Evolutionary conservation across 2,113 vertebrate genomes (phyloP), one percentile per base, ranked within the genome.

Genomic region (Lynx canadensis): DNA sequence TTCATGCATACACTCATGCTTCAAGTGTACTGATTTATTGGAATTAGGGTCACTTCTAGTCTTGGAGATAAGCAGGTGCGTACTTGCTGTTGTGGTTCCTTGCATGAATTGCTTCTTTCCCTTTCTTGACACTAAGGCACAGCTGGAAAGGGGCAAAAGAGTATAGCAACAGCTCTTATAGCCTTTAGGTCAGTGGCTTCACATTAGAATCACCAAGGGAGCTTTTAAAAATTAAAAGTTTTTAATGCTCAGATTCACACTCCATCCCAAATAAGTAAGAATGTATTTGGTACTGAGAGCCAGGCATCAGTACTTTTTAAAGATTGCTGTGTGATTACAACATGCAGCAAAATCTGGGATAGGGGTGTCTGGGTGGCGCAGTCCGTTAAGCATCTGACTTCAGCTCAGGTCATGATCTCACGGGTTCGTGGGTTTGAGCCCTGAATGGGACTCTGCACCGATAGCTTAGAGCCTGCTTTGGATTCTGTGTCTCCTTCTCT

Each of bases 11-110:
- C 76, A 69, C 33, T 55, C 15, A 86, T 7, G 41, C 69, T 36
- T 57, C 45, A 91, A 86, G 31, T 27, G 16, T 91, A 81, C 12
- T 86, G 89, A 94, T 91, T 96, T 92, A 83, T 87, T 89, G 86
- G 89, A 96, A 82, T 96, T 33, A 55, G 65, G 31, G 36, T 89
- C 57, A 76, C 27, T 94, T 89, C 50, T 95, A 63, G 60, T 69
- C 60, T 73, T 90, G 50, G 63, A 45, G 38, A 69, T 92, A 36
- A 97, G 19, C 45, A 95, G n/a, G 33, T 36, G n/a, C 29, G 38
- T 81, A 82, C 80, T 97, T 93, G 66, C 45, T 89, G 36, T 9
- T 91, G 8, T 91, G 78, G 41, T 85, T 88, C 45, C 96, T 93
- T 80, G 8, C 9, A 45, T 85, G 65, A 92, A 48, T 48, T 79